These are phyloP conservation scores for Lordiphosa andalusiaca DNA, from an alignment of 2,888 invertebrate genomes.

Conservation along the genomic window DNA sequence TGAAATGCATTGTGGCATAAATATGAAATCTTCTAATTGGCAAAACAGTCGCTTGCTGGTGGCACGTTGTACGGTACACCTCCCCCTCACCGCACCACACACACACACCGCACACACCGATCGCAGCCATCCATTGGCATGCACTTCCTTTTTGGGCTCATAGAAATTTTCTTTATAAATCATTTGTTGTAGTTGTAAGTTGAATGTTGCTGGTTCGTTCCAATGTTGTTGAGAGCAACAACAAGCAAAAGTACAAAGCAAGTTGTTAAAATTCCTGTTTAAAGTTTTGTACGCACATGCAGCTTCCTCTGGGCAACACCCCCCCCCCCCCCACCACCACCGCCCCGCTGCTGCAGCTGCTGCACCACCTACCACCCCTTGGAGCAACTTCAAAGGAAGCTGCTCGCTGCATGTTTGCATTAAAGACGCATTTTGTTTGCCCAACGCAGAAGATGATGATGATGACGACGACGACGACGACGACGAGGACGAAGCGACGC, in stretches of 20 bases:
- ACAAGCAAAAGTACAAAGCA: conserved; percentile 69
- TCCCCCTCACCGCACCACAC: conserved; percentile 11
- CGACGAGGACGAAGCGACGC: conserved; percentile 22
- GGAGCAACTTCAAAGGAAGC: conserved; percentile 67
- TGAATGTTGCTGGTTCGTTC: conserved; percentile 38
- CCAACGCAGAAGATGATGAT: conserved; percentile 32
- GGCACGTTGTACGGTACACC: conserved; percentile 54
- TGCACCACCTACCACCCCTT: not conserved
- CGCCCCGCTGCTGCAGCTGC: too few relatives aligned
- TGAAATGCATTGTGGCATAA: conserved; percentile 55
- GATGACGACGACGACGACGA: conserved; percentile 35
- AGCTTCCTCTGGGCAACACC: conserved; percentile 31
- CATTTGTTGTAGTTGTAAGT: conserved; percentile 56
- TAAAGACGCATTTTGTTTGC: conserved; percentile 73
- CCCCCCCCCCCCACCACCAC: too few relatives aligned
- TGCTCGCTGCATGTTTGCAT: conserved; percentile 73
- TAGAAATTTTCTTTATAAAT: conserved; percentile 71
- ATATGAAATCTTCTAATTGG: conserved; percentile 72
- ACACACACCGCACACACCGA: conserved; percentile 11
- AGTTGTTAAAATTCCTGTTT: conserved; percentile 74
- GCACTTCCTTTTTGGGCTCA: conserved; percentile 72
- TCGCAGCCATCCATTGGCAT: conserved; percentile 33
- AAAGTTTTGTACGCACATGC: conserved; percentile 76
- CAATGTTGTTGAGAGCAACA: conserved; percentile 34
- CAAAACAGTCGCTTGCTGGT: conserved; percentile 49